These are phyloP conservation scores for Eupithecia dodoneata DNA, from an alignment of 2,888 invertebrate species.

Conservation along the genomic window DNA sequence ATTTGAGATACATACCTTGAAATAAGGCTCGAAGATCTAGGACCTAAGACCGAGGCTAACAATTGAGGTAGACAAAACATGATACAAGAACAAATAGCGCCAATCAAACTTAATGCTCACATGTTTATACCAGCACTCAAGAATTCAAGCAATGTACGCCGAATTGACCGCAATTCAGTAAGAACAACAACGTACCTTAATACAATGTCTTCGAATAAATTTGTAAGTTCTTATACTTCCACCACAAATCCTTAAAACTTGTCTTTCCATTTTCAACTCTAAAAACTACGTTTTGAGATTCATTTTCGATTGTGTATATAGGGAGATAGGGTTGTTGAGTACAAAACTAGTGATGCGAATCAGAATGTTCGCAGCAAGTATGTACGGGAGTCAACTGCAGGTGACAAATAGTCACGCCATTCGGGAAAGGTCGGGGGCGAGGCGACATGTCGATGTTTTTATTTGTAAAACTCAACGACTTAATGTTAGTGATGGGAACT, in stretches of 20 bases:
- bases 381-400: slow-evolving; percentile 81
- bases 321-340: slow-evolving; percentile 50
- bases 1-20: neutral
- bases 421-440: slow-evolving; percentile 75
- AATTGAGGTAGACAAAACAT: slow-evolving; percentile 11
- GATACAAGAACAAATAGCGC: slow-evolving; percentile 30
- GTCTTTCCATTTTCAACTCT: slow-evolving; percentile 44
- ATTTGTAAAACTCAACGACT: slow-evolving; percentile 77
- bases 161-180: slow-evolving; percentile 76
- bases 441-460: slow-evolving; percentile 78
- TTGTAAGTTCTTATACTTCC: slow-evolving; percentile 41
- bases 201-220: slow-evolving; percentile 75
- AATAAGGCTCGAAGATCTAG: neutral
- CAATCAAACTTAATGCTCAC: slow-evolving; percentile 39
- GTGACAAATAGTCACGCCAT: slow-evolving; percentile 83
- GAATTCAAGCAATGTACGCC: slow-evolving; percentile 71
- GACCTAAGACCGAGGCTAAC: neutral
- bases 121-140: slow-evolving; percentile 52
- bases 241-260: slow-evolving; percentile 36
- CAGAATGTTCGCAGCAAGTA: slow-evolving; percentile 75
- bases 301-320: slow-evolving; percentile 36
- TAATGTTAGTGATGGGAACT: slow-evolving; percentile 72
- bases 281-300: slow-evolving; percentile 33
- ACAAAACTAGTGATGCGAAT: slow-evolving; percentile 70
- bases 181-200: slow-evolving; percentile 72